Evolutionary conservation across 2,797 vertebrate species (phyloP), one percentile per base, ranked within the genome.

Genomic region (Uromys caudimaculatus): DNA sequence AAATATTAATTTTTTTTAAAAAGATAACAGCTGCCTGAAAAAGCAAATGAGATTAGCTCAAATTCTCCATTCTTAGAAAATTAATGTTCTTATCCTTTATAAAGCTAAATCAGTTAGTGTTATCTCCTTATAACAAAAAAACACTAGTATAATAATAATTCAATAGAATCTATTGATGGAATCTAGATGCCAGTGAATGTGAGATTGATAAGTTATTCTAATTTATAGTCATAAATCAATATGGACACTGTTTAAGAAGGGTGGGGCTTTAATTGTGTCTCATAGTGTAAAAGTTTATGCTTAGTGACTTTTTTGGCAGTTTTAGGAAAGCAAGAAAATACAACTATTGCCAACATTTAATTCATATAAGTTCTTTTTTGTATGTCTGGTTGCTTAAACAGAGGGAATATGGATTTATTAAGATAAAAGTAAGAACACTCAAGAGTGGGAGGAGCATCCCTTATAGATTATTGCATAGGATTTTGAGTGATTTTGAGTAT

Each of bases 251-350:
- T 94, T 52, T 44, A 86, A 76, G 58, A 89, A 62, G 29, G 83
- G n/a, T 32, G 75, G 47, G 29, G 47, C 29, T 93, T 95, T 86
- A 35, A n/a, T 78, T 95, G 13, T 89, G 69, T 86, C 92, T 96
- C 52, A 78, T 90, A 27, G 35, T n/a, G 23, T 91, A 78, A 92
- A 93, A 9, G 19, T 85, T 89, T 94, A 71, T 64, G 12, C 93
- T 95, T 92, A 47, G 21, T 90, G 29, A 93, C 67, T 35, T 32
- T 82, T 77, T 87, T 88, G 27, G 52, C 44, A 41, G 11, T 92
- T 54, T 24, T 87, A 89, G 84, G 16, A 92, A 92, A 94, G 58
- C 21, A 96, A 52, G 50, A 52, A 96, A 96, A 83, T 94, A 87
- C 1, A 86, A 76, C 52, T 78, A 60, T 17, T 81, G 23, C 94